These are phyloP conservation scores for Paracentrotus lividus DNA, from an alignment of 53 echinoderm and acorn worm genomes.

Conservation along the genomic window DNA sequence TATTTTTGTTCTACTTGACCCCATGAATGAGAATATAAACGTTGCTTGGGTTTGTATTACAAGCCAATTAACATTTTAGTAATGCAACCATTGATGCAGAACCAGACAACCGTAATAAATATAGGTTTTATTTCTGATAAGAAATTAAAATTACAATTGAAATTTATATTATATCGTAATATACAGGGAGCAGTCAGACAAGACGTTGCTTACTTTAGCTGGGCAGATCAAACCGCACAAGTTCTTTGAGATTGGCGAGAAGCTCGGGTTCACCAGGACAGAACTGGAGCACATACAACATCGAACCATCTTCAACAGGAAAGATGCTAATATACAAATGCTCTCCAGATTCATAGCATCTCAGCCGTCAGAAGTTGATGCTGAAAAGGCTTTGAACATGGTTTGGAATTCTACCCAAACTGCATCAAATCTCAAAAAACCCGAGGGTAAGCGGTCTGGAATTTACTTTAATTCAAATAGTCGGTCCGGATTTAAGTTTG, in stretches of 20 bases:
- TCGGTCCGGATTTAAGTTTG: no score
- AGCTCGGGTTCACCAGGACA: background rate
- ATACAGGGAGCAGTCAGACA: background rate
- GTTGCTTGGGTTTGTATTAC: no score
- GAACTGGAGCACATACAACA: slow-evolving; percentile 36
- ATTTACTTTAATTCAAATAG: no score
- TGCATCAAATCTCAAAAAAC: background rate
- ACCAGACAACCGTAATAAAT: no score
- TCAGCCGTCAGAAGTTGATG: background rate
- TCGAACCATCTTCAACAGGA: slow-evolving; percentile 19
- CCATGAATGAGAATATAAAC: no score
- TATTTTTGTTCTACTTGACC: no score
- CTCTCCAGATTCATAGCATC: background rate
- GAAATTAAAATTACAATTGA: no score
- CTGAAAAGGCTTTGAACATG: background rate
- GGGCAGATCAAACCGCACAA: background rate
- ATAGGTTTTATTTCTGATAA: no score
- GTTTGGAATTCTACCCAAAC: slow-evolving; percentile 14
- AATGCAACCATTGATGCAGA: no score
- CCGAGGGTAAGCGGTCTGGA: background rate
- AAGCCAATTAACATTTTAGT: no score
- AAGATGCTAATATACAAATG: slow-evolving; percentile 55
- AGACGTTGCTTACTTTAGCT: background rate
- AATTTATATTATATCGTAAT: no score
- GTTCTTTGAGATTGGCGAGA: slow-evolving; percentile 1